A percentile compares a stretch with the other conserved stretches of the same genome.
Conservation (phyloP, 23 tunicate genomes). For the Corella eumyota region DNA sequence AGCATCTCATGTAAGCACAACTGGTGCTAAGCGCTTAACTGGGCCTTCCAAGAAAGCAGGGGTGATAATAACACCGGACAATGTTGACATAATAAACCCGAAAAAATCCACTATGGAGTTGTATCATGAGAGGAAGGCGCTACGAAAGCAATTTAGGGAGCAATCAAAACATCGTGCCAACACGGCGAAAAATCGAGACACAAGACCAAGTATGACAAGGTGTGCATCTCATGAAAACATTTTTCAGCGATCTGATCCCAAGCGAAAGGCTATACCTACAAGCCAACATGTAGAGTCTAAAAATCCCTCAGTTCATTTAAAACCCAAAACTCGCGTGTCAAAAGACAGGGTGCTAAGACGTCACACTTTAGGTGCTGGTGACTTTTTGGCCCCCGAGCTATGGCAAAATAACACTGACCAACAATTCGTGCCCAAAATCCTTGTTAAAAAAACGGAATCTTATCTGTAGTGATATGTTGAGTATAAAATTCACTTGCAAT, state of each 20-base stretch:
- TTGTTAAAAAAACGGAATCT: no score
- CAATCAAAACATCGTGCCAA: constrained; percentile 8
- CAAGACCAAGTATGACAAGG: constrained; percentile 3
- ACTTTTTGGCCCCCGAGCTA: constrained; percentile 27
- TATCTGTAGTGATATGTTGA: no score
- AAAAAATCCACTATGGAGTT: constrained; percentile 41
- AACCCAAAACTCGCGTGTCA: neutral
- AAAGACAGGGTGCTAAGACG: constrained; percentile 22
- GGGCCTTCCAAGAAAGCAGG: constrained; percentile 7
- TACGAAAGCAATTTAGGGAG: constrained; percentile 21
- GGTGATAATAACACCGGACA: constrained; percentile 15
- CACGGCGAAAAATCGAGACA: neutral
- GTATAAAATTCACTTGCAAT: no score
- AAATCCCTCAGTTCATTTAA: constrained; percentile 3
- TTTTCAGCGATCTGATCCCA: constrained; percentile 53
- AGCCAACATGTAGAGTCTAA: constrained; percentile 13
- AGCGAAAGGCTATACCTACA: no score
- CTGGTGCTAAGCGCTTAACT: neutral
- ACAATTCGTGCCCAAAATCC: no score
- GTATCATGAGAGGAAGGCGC: constrained; percentile 41
- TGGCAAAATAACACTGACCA: no score
- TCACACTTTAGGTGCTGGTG: constrained; percentile 48
- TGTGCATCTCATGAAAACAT: constrained; percentile 76
- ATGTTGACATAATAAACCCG: constrained; percentile 4
- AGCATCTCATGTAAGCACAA: neutral